Evolutionary conservation across 2,797 vertebrate genomes (phyloP).

Genomic region (Hypotaenidia okinawae): DNA sequence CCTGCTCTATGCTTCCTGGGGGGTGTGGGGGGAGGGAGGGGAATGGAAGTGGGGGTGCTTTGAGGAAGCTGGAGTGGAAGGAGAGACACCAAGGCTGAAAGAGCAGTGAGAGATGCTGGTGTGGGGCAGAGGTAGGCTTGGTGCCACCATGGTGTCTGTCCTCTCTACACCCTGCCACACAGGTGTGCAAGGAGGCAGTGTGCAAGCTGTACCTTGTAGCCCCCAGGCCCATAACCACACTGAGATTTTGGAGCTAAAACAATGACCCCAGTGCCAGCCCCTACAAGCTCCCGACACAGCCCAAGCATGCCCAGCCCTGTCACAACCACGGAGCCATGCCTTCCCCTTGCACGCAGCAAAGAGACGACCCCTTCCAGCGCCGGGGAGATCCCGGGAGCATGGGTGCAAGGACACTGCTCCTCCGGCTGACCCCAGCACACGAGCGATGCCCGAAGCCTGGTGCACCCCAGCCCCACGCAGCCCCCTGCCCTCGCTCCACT

Average conservation of each 20-base stretch:
- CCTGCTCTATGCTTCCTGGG: not conserved
- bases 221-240: not conserved
- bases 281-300: rapidly evolving
- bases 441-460: rapidly evolving
- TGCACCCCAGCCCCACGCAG: rapidly evolving
- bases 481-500: not conserved
- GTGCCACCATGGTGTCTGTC: not conserved
- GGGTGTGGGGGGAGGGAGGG: rapidly evolving
- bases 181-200: not conserved
- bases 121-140: not conserved
- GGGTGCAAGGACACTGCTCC: not conserved
- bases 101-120: not conserved
- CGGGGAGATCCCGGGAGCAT: rapidly evolving
- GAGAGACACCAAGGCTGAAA: not conserved
- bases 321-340: rapidly evolving
- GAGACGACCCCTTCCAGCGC: not conserved
- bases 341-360: rapidly evolving
- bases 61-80: not conserved
- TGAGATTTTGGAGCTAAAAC: not conserved
- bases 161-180: not conserved
- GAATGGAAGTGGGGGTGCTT: not conserved
- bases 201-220: not conserved
- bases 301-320: not conserved
- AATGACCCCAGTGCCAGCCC: not conserved
- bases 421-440: rapidly evolving